Percentiles rank a stretch among this genome's conserved stretches.
Conservation (phyloP, 2,888 invertebrate genomes). For the Anticlea derivata region DNA sequence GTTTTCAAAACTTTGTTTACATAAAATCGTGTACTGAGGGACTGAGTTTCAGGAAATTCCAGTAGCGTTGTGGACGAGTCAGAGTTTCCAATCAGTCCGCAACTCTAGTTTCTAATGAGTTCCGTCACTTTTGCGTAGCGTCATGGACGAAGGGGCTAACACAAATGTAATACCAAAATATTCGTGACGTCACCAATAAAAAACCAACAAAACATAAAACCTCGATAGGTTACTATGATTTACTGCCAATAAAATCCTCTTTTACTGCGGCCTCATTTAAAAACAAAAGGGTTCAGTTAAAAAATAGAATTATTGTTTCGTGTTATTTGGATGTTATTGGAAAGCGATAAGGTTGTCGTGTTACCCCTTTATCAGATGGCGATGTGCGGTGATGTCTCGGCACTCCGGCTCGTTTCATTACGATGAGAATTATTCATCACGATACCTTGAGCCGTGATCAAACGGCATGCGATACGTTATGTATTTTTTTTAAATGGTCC, state of each 20-base stretch:
- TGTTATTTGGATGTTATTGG: conserved; percentile 71
- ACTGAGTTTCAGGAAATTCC: no score
- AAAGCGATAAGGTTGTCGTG: conserved; percentile 67
- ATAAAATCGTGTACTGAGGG: no score
- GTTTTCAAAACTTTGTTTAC: no score
- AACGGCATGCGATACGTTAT: no score
- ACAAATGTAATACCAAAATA: no score
- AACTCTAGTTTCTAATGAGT: no score
- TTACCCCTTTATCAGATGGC: conserved; percentile 79
- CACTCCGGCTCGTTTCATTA: conserved; percentile 25
- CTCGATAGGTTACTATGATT: conserved; percentile 38
- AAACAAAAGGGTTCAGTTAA: conserved; percentile 40
- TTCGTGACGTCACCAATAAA: conserved; percentile 8
- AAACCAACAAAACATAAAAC: conserved; percentile 26
- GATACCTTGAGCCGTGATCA: conserved; percentile 8
- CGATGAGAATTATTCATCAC: conserved; percentile 31
- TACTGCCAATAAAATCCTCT: conserved; percentile 34
- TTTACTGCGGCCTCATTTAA: conserved; percentile 39
- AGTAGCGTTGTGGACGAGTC: no score
- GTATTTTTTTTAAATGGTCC: no score
- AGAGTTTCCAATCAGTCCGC: no score
- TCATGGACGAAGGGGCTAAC: no score
- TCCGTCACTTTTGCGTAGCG: no score
- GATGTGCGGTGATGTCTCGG: conserved; percentile 66
- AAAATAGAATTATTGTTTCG: conserved; percentile 56